These are phyloP conservation scores for Malacosoma neustria DNA, from an alignment of 2,888 invertebrate genomes.

Conservation along the genomic window DNA sequence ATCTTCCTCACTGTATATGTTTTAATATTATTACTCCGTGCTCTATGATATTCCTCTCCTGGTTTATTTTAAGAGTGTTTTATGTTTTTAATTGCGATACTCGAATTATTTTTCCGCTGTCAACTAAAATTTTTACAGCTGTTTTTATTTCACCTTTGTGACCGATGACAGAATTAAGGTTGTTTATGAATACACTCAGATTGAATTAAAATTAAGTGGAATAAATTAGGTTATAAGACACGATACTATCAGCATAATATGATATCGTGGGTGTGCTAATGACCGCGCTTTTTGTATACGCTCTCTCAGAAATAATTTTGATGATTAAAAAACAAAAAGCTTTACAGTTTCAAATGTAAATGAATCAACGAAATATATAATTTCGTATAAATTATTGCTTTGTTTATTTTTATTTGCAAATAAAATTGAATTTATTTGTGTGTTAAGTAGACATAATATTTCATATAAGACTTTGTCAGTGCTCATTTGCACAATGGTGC, in stretches of 20 bases:
- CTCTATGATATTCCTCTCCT: slow-evolving; percentile 57
- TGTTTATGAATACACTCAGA: slow-evolving; percentile 53
- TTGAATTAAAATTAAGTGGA: slow-evolving; percentile 50
- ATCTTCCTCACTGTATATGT: slow-evolving; percentile 66
- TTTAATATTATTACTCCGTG: slow-evolving; percentile 66
- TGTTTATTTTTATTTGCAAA: slow-evolving; percentile 5
- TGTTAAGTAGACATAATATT: slow-evolving; percentile 14
- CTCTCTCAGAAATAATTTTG: slow-evolving; percentile 22
- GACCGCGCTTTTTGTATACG: slow-evolving; percentile 26
- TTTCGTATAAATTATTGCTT: slow-evolving; percentile 16
- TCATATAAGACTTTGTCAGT: slow-evolving; percentile 28
- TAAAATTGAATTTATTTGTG: slow-evolving; percentile 6
- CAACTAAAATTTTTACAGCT: slow-evolving; percentile 61
- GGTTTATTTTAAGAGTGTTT: slow-evolving; percentile 62
- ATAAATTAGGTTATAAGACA: slow-evolving; percentile 51
- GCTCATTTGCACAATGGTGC: slow-evolving; percentile 53
- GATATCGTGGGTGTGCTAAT: slow-evolving; percentile 33
- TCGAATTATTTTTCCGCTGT: slow-evolving; percentile 57
- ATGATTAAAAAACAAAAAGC: slow-evolving; percentile 18
- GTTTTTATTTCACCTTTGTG: slow-evolving; percentile 54
- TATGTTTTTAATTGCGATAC: slow-evolving; percentile 68
- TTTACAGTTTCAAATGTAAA: slow-evolving; percentile 6
- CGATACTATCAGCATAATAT: slow-evolving; percentile 42
- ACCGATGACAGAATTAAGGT: slow-evolving; percentile 68
- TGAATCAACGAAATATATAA: slow-evolving; percentile 14